Evolutionary conservation across 2,888 invertebrate genomes (phyloP).

Genomic region (Thereva nobilitata): DNA sequence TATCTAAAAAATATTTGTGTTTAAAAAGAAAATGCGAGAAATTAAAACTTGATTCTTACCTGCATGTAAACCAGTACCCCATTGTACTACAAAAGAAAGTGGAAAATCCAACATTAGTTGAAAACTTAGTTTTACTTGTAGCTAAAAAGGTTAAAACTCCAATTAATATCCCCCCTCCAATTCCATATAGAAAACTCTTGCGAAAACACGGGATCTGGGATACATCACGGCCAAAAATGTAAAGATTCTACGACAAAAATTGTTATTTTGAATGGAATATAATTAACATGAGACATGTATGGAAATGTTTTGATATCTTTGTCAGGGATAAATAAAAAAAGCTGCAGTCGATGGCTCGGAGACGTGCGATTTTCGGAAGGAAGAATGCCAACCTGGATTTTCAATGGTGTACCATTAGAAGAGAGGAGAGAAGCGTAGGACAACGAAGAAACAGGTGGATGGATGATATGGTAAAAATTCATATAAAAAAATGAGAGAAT

Average conservation of each 20-base stretch:
- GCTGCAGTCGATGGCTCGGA: too few species aligned
- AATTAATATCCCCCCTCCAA: slow-evolving; percentile 68
- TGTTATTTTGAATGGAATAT: too few species aligned
- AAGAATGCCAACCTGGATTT: too few species aligned
- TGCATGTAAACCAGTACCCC: slow-evolving; percentile 70
- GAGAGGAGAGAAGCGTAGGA: too few species aligned
- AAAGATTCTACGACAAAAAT: slow-evolving; percentile 58
- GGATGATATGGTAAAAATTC: too few species aligned
- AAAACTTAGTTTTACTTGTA: slow-evolving; percentile 68
- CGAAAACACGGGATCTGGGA: slow-evolving; percentile 80
- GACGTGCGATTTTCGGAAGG: too few species aligned
- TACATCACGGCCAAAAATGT: slow-evolving; percentile 73
- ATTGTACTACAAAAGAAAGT: slow-evolving; percentile 68
- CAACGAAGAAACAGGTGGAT: too few species aligned
- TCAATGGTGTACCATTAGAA: too few species aligned
- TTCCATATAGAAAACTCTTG: slow-evolving; percentile 75
- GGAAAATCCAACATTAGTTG: slow-evolving; percentile 70
- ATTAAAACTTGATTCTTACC: slow-evolving; percentile 46
- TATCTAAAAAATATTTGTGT: slow-evolving; percentile 60
- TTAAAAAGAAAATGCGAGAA: not conserved
- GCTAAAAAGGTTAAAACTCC: slow-evolving; percentile 73
- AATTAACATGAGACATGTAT: too few species aligned
- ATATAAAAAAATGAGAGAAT: too few species aligned
- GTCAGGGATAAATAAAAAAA: too few species aligned
- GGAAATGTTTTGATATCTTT: too few species aligned